phyloP scores from a whole-genome alignment of 2,797 vertebrate genomes.

The Notamacropus eugenii region DNA sequence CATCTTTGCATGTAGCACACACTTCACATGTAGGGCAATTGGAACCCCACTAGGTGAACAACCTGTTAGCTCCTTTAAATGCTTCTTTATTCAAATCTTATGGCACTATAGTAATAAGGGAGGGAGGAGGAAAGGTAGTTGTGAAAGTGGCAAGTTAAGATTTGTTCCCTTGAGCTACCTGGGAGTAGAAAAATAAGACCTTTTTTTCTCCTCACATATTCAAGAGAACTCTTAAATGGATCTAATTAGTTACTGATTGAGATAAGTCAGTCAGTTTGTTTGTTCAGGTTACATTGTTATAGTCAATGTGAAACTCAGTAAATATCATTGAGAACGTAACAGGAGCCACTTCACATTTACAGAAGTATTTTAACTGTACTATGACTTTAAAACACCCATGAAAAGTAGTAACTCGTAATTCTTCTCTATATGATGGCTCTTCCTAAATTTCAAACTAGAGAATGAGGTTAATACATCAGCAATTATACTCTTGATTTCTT shows the following conservation, averaged over 20 bases:
- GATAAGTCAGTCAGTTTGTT: not conserved
- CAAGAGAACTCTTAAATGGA: not conserved
- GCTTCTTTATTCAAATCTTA: slow-evolving; percentile 64
- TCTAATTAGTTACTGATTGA: not conserved
- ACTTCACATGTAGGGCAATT: slow-evolving; percentile 65
- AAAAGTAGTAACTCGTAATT: not conserved
- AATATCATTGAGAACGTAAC: not conserved
- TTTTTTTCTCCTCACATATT: not conserved
- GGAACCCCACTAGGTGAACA: slow-evolving; percentile 67
- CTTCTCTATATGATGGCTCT: not conserved
- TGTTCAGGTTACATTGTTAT: slow-evolving; percentile 36
- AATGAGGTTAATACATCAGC: not conserved
- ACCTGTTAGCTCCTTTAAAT: slow-evolving; percentile 54
- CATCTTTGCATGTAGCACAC: slow-evolving; percentile 67
- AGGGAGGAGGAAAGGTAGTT: slow-evolving; percentile 54
- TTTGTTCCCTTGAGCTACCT: not conserved
- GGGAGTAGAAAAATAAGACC: not conserved
- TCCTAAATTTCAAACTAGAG: not conserved
- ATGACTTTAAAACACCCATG: not conserved
- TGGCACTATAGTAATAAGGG: slow-evolving; percentile 51
- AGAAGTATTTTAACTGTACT: not conserved
- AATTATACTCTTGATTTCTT: not conserved
- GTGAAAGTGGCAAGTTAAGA: slow-evolving; percentile 14
- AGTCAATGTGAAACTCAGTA: not conserved
- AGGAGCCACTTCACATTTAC: not conserved